phyloP scores from a whole-genome alignment of 2,113 vertebrate species.

The Lethenteron reissneri region DNA sequence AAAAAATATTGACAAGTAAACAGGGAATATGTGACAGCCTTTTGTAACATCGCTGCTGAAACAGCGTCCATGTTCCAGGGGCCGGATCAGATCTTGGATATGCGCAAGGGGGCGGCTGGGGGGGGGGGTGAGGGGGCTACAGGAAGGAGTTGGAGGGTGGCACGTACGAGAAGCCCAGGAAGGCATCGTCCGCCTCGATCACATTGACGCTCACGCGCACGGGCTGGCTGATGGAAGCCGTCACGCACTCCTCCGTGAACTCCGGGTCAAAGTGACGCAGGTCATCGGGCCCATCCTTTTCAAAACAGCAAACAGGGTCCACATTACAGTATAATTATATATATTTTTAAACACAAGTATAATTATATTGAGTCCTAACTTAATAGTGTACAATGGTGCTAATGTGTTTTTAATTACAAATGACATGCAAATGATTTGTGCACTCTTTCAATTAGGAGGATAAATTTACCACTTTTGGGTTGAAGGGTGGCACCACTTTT shows the following conservation, averaged over 20 bases:
- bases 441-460: background rate
- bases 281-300: slow-evolving; percentile 33
- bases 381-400: too few relatives aligned
- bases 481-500: background rate
- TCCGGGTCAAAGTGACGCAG: slow-evolving; percentile 36
- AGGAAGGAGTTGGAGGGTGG: slow-evolving; percentile 13
- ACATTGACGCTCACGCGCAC: slow-evolving; percentile 26
- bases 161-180: slow-evolving; percentile 39
- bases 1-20: too few relatives aligned
- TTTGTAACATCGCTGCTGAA: too few relatives aligned
- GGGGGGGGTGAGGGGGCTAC: too few relatives aligned
- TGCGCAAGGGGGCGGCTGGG: too few relatives aligned
- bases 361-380: too few relatives aligned
- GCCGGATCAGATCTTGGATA: too few relatives aligned
- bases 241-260: slow-evolving; percentile 38
- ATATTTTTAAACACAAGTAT: too few relatives aligned
- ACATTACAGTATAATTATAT: too few relatives aligned
- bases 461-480: background rate
- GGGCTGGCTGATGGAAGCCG: slow-evolving; percentile 24
- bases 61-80: too few relatives aligned
- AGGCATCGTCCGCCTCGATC: slow-evolving; percentile 31
- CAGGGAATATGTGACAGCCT: too few relatives aligned
- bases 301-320: slow-evolving; percentile 3
- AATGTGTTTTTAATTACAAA: background rate
- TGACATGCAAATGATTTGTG: background rate